Percentiles rank a stretch among this genome's conserved stretches.
Evolutionary conservation across 2,797 vertebrate species (phyloP).

Genomic region (Glyptemys insculpta): DNA sequence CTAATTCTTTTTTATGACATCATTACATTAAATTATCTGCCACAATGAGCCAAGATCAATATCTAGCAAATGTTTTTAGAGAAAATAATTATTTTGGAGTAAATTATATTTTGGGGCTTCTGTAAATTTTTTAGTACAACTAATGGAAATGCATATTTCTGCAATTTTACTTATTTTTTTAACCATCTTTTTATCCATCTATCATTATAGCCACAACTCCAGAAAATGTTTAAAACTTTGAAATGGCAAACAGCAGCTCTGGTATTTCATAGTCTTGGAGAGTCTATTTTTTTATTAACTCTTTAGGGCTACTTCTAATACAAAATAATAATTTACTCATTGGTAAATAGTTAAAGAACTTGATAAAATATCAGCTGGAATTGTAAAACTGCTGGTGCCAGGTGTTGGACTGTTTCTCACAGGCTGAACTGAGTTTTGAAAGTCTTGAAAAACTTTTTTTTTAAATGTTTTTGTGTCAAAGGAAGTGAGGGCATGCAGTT

Average conservation of each 20-base stretch:
- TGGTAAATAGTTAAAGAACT: neutral
- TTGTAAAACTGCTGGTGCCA: neutral
- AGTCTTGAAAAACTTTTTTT: no score
- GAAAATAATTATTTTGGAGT: neutral
- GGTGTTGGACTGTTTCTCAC: no score
- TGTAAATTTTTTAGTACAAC: neutral
- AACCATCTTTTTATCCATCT: neutral
- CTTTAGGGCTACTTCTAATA: no score
- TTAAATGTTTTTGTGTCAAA: no score
- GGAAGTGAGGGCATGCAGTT: no score
- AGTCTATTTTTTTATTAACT: no score
- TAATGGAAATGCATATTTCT: neutral
- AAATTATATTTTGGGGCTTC: neutral
- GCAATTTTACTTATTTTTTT: neutral
- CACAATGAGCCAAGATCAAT: neutral
- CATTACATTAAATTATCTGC: neutral
- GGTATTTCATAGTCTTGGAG: neutral
- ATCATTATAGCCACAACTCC: neutral
- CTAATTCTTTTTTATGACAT: neutral
- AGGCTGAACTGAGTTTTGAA: no score
- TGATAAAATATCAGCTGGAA: neutral
- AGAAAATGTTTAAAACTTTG: neutral
- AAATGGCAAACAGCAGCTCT: no score
- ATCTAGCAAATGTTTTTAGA: neutral
- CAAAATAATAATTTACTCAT: no score